Conservation (phyloP, 2,113 vertebrate genomes). For the Sminthopsis crassicaudata region DNA sequence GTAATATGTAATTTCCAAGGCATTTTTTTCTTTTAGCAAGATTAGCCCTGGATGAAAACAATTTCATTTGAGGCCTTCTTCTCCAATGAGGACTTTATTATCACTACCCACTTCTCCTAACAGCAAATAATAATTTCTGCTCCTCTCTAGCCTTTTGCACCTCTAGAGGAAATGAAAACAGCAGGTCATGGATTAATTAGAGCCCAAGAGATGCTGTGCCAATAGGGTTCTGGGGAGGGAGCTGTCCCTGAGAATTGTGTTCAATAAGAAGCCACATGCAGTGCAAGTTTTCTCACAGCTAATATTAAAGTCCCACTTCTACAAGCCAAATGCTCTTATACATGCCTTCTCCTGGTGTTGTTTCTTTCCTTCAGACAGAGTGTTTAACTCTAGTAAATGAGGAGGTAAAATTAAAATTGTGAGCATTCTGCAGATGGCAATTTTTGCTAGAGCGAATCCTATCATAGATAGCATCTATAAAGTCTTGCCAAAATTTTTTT, state of each 20-base stretch:
- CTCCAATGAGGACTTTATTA: background rate
- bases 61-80: slow-evolving; percentile 33
- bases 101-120: slow-evolving; percentile 13
- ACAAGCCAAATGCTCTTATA: background rate
- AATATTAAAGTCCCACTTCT: background rate
- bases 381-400: slow-evolving; percentile 1
- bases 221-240: background rate
- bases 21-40: slow-evolving; percentile 57
- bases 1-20: slow-evolving; percentile 44
- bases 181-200: slow-evolving; percentile 16
- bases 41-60: slow-evolving; percentile 27
- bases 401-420: background rate
- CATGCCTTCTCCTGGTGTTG: background rate
- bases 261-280: background rate
- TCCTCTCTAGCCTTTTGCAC: fast-evolving
- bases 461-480: background rate
- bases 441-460: background rate
- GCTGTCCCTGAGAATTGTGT: background rate
- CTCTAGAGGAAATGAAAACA: slow-evolving; percentile 35
- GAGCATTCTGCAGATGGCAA: background rate
- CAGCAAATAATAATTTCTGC: background rate
- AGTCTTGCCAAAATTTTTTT: background rate
- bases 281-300: background rate
- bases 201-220: background rate
- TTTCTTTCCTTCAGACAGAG: slow-evolving; percentile 4